phyloP scores from a whole-genome alignment of 2,113 vertebrate genomes.

The Semicossyphus pulcher region DNA sequence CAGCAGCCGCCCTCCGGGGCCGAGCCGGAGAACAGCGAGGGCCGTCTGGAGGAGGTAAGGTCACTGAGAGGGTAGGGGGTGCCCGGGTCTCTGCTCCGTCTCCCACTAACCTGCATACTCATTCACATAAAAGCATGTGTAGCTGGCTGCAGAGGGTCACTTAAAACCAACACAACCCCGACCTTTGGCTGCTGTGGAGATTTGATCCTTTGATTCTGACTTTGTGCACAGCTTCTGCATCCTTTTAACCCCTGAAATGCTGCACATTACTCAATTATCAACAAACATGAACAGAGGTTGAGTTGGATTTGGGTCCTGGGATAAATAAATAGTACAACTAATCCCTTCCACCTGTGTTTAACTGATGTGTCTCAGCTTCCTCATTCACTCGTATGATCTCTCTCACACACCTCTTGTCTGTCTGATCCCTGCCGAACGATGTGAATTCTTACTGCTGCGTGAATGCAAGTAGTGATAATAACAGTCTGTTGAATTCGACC shows the following conservation, averaged over 20 bases:
- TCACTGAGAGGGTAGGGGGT: slow-evolving; percentile 46
- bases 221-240: not conserved
- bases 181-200: not conserved
- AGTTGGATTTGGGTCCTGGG: slow-evolving; percentile 65
- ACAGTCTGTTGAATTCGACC: slow-evolving; percentile 43
- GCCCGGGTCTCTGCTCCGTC: slow-evolving; percentile 35
- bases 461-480: slow-evolving; percentile 16
- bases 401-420: slow-evolving; percentile 32
- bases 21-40: slow-evolving; percentile 75
- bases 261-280: too few species aligned
- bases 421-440: slow-evolving; percentile 16
- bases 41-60: slow-evolving; percentile 85
- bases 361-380: slow-evolving; percentile 42
- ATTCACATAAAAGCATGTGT: slow-evolving; percentile 61
- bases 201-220: not conserved
- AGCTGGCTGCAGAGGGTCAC: slow-evolving; percentile 18
- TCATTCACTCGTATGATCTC: slow-evolving; percentile 46
- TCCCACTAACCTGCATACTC: slow-evolving; percentile 68
- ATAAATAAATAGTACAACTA: slow-evolving; percentile 37
- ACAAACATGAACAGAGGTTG: slow-evolving; percentile 46
- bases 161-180: slow-evolving; percentile 62
- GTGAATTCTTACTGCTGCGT: slow-evolving; percentile 28
- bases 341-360: slow-evolving; percentile 39
- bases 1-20: slow-evolving; percentile 75
- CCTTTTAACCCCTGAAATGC: not conserved